A percentile compares a stretch with the other conserved stretches of the same genome.
phyloP scores from a whole-genome alignment of 2,113 vertebrate species.

The Leptodactylus fuscus region DNA sequence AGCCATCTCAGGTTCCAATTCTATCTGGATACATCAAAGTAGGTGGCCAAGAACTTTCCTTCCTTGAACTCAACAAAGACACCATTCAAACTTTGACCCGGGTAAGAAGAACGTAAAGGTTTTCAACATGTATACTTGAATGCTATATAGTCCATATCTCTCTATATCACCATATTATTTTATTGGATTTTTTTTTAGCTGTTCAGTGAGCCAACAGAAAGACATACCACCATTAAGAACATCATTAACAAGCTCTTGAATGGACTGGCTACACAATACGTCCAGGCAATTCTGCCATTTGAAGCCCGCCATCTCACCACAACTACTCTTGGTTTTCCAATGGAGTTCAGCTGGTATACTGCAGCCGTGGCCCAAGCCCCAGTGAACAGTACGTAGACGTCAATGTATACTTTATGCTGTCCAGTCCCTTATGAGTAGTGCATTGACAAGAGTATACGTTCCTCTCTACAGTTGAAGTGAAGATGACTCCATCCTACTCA shows the following conservation, averaged over 20 bases:
- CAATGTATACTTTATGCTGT: neutral
- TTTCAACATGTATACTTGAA: neutral
- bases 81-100: slow-evolving; percentile 62
- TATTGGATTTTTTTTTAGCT: slow-evolving; percentile 62
- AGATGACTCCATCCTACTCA: slow-evolving; percentile 59
- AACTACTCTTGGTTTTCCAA: slow-evolving; percentile 75
- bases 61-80: slow-evolving; percentile 74
- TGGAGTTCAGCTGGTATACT: slow-evolving; percentile 76
- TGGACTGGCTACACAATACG: slow-evolving; percentile 64
- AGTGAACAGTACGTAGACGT: slow-evolving; percentile 65
- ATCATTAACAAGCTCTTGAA: slow-evolving; percentile 63
- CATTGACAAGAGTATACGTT: neutral
- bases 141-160: neutral
- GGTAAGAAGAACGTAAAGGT: neutral
- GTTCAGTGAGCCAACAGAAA: slow-evolving; percentile 52
- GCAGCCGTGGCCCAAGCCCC: slow-evolving; percentile 70
- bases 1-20: slow-evolving; percentile 70
- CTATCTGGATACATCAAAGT: slow-evolving; percentile 76
- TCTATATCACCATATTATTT: neutral
- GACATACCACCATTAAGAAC: slow-evolving; percentile 52
- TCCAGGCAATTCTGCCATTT: slow-evolving; percentile 71
- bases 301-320: slow-evolving; percentile 77
- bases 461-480: slow-evolving; percentile 64
- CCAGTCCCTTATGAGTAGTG: neutral
- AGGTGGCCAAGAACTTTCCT: slow-evolving; percentile 81